These are phyloP conservation scores for Labia minor DNA, from an alignment of 2,888 invertebrate genomes.

Conservation along the genomic window DNA sequence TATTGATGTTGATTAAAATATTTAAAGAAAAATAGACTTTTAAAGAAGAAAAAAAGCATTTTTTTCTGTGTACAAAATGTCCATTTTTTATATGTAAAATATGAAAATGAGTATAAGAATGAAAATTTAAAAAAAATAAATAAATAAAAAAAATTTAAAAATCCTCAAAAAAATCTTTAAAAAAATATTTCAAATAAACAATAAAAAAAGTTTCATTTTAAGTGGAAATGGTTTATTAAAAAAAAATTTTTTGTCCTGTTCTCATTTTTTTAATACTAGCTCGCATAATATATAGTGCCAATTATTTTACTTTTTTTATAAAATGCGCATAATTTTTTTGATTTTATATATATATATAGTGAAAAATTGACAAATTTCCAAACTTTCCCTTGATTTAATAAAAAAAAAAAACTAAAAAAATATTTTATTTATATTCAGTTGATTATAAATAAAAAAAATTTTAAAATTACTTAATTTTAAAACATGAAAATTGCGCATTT, in stretches of 20 bases:
- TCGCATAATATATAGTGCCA: background rate
- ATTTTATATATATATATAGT: background rate
- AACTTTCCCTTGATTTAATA: too few species aligned
- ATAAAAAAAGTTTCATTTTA: background rate
- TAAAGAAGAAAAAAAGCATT: background rate
- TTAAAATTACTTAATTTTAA: too few species aligned
- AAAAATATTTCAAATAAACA: background rate
- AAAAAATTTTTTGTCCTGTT: too few species aligned
- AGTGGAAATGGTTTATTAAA: background rate
- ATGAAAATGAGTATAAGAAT: too few species aligned
- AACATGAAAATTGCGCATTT: background rate
- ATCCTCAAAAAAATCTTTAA: too few species aligned
- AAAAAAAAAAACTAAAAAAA: background rate
- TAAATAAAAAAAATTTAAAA: background rate
- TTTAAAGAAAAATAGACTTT: background rate
- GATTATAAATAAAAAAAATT: too few species aligned
- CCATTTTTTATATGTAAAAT: slow-evolving; percentile 2
- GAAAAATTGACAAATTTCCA: too few species aligned
- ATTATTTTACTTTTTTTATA: too few species aligned
- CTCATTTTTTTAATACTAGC: too few species aligned
- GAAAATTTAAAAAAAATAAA: background rate
- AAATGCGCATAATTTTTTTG: background rate
- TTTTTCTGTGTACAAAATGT: background rate
- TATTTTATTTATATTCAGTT: background rate
- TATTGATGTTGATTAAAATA: background rate